phyloP scores from a whole-genome alignment of 2,113 vertebrate species.

The Genyomyrus donnyi region DNA sequence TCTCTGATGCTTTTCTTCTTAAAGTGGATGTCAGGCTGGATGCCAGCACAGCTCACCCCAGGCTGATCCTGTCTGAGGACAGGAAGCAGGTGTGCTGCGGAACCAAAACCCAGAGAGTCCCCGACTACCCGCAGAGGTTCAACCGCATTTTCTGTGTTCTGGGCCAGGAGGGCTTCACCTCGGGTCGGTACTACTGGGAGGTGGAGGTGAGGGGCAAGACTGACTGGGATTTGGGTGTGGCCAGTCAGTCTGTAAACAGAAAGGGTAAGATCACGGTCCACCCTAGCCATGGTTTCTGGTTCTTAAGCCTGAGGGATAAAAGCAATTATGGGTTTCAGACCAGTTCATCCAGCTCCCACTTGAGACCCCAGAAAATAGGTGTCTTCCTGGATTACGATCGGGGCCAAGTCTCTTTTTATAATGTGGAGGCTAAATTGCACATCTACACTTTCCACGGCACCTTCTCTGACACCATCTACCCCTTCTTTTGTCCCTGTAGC shows the following conservation, averaged over 20 bases:
- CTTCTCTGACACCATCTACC: constrained; percentile 35
- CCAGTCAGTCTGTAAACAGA: constrained; percentile 47
- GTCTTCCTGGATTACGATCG: constrained; percentile 53
- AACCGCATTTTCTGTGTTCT: constrained; percentile 55
- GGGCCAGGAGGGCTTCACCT: constrained; percentile 48
- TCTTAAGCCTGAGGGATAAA: constrained; percentile 59
- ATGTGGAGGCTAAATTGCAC: constrained; percentile 6
- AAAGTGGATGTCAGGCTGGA: constrained; percentile 57
- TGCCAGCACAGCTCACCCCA: constrained; percentile 48
- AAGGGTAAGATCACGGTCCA: constrained; percentile 58
- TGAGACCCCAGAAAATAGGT: constrained; percentile 40
- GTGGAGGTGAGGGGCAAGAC: constrained; percentile 58
- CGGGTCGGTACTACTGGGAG: constrained; percentile 63
- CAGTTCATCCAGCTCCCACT: constrained; percentile 33
- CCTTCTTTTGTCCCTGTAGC: constrained; percentile 48
- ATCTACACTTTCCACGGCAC: not conserved
- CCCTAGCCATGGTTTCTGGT: constrained; percentile 60
- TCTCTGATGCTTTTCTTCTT: not conserved
- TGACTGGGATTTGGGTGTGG: constrained; percentile 63
- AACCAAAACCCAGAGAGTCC: constrained; percentile 39
- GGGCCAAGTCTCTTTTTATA: constrained; percentile 45
- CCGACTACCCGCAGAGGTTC: constrained; percentile 49
- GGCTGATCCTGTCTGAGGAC: constrained; percentile 55
- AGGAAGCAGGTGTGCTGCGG: constrained; percentile 54
- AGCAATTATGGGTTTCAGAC: constrained; percentile 44